A percentile compares a stretch with the other conserved stretches of the same genome.
Evolutionary conservation across 2,888 invertebrate genomes (phyloP).

Genomic region (Rhamnusium bicolor): DNA sequence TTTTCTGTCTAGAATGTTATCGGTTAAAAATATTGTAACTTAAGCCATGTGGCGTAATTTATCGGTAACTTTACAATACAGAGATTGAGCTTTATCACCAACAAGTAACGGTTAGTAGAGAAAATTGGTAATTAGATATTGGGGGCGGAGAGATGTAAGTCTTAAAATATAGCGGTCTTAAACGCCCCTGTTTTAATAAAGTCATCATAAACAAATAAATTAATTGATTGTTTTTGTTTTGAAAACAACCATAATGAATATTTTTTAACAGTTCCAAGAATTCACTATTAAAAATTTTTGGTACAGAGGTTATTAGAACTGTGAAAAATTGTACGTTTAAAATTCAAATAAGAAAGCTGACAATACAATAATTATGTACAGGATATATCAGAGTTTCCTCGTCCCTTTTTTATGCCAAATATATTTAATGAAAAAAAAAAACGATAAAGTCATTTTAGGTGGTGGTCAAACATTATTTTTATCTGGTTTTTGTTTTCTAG

Average conservation of each 20-base stretch:
- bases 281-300: too few relatives aligned
- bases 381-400: too few relatives aligned
- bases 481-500: too few relatives aligned
- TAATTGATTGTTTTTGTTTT: not conserved
- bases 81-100: conserved; percentile 12
- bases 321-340: too few relatives aligned
- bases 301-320: too few relatives aligned
- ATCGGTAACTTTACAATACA: conserved; percentile 25
- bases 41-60: conserved; percentile 34
- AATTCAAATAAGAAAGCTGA: too few relatives aligned
- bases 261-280: not conserved
- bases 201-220: too few relatives aligned
- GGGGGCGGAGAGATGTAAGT: conserved; percentile 37
- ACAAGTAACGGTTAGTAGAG: conserved; percentile 24
- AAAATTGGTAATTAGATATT: conserved; percentile 38
- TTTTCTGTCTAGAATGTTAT: not conserved
- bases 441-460: too few relatives aligned
- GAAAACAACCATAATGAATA: not conserved
- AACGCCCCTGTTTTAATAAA: conserved; percentile 32
- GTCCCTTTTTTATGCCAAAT: too few relatives aligned
- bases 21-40: conserved; percentile 19
- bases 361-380: too few relatives aligned
- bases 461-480: too few relatives aligned
- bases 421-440: too few relatives aligned
- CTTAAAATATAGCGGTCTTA: conserved; percentile 28